A percentile compares a stretch with the other conserved stretches of the same genome.
phyloP scores from a whole-genome alignment of 2,888 invertebrate species.

The Microctonus hyperodae region DNA sequence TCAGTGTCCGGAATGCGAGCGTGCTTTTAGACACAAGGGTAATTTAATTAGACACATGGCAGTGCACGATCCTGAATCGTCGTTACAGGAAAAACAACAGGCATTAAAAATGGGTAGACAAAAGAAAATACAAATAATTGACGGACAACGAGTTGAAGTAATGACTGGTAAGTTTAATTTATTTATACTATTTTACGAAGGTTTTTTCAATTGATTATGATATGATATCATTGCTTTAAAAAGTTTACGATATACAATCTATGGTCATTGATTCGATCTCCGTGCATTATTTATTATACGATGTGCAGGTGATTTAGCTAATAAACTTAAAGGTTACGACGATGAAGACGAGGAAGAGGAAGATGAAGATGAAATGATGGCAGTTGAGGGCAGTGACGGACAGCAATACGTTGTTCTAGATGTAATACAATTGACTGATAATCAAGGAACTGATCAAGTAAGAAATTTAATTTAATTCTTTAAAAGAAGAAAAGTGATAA shows the following conservation, averaged over 20 bases:
- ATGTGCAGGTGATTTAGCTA: conserved; percentile 56
- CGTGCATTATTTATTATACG: conserved; percentile 42
- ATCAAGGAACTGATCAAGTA: conserved; percentile 73
- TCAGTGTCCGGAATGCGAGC: conserved; percentile 82
- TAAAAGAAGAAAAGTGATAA: neutral
- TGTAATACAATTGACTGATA: conserved; percentile 79
- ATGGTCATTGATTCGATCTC: conserved; percentile 59
- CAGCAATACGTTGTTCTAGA: conserved; percentile 91
- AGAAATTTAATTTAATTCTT: conserved; percentile 5
- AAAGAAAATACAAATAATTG: conserved; percentile 76
- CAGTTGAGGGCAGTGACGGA: conserved; percentile 76
- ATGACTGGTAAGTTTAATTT: conserved; percentile 56
- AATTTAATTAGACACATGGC: conserved; percentile 93
- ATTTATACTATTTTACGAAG: conserved; percentile 8
- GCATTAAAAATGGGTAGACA: conserved; percentile 82
- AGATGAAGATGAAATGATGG: conserved; percentile 70
- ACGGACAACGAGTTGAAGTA: conserved; percentile 63
- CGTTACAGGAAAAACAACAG: conserved; percentile 75
- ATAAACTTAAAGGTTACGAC: conserved; percentile 62
- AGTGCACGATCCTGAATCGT: conserved; percentile 86
- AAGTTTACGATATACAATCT: conserved; percentile 57
- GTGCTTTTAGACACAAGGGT: conserved; percentile 84
- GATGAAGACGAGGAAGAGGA: conserved; percentile 62
- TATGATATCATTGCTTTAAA: conserved; percentile 32
- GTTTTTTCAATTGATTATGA: conserved; percentile 9